Percentiles rank a stretch among this genome's conserved stretches.
phyloP scores from a whole-genome alignment of 2,797 vertebrate genomes.

The Sebastes vulpes region DNA sequence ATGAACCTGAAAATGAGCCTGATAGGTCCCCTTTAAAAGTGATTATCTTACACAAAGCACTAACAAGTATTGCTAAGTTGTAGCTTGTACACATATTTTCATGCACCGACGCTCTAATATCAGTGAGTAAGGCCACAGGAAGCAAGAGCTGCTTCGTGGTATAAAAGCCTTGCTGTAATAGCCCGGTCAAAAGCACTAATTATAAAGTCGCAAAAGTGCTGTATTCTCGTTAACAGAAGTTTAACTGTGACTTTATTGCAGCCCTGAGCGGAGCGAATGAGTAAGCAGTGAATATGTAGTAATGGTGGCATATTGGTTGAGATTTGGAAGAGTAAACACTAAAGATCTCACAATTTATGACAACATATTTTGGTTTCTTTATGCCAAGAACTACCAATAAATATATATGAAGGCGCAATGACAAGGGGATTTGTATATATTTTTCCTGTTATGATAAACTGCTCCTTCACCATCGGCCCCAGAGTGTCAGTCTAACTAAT shows the following conservation, averaged over 20 bases:
- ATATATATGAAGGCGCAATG: neutral
- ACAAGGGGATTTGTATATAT: neutral
- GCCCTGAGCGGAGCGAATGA: neutral
- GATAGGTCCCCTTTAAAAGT: neutral
- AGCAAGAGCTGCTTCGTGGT: neutral
- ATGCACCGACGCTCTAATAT: neutral
- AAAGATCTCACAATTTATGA: neutral
- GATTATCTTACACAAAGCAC: neutral
- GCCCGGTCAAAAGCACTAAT: neutral
- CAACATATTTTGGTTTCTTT: neutral
- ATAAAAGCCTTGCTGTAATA: neutral
- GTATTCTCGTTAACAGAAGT: neutral
- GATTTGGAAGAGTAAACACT: neutral
- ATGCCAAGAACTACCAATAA: neutral
- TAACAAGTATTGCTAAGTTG: rapidly evolving
- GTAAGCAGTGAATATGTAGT: neutral
- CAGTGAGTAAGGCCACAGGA: neutral
- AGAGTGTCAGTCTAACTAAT: slow-evolving; percentile 29
- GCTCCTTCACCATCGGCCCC: neutral
- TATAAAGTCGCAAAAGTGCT: neutral
- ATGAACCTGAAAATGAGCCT: neutral
- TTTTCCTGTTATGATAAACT: neutral
- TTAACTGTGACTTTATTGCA: slow-evolving; percentile 2
- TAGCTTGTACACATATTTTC: neutral
- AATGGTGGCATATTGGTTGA: neutral